A percentile compares a stretch with the other conserved stretches of the same genome.
Evolutionary conservation across 1,140 invertebrate genomes (phyloP).

Genomic region (Ips typographus): DNA sequence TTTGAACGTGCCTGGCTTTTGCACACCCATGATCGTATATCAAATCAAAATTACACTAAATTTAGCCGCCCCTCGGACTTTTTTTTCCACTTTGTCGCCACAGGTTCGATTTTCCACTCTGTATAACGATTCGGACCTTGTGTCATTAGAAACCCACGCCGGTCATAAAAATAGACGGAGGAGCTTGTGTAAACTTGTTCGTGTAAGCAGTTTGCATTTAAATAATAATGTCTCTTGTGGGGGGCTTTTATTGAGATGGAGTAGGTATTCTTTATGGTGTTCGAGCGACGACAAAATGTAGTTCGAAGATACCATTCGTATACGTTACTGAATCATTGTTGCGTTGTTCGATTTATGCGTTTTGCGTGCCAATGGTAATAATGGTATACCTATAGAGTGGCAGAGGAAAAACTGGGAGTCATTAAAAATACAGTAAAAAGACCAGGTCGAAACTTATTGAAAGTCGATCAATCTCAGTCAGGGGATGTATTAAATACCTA

Average conservation of each 20-base stretch:
- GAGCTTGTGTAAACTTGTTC: constrained; percentile 3
- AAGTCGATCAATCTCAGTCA: neutral
- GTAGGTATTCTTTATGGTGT: neutral
- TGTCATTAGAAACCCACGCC: constrained; percentile 11
- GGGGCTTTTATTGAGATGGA: constrained; percentile 5
- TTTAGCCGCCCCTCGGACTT: neutral
- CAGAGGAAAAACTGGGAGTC: neutral
- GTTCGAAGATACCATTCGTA: too few species aligned
- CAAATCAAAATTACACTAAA: constrained; percentile 6
- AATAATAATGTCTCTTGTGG: constrained; percentile 8
- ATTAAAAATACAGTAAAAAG: constrained; percentile 1
- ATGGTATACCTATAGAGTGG: too few species aligned
- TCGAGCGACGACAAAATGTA: neutral
- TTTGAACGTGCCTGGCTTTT: constrained; percentile 5
- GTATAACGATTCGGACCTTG: neutral
- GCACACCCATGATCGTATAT: constrained; percentile 12
- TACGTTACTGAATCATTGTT: too few species aligned
- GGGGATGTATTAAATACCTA: constrained; percentile 4
- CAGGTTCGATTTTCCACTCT: neutral
- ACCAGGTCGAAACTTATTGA: neutral
- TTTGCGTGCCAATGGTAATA: too few species aligned
- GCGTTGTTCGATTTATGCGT: too few species aligned
- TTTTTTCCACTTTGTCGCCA: neutral
- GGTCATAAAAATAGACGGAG: constrained; percentile 3
- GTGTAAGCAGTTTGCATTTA: constrained; percentile 6